Conservation (phyloP, 2,888 invertebrate genomes). For the Eristalinus aeneus region DNA sequence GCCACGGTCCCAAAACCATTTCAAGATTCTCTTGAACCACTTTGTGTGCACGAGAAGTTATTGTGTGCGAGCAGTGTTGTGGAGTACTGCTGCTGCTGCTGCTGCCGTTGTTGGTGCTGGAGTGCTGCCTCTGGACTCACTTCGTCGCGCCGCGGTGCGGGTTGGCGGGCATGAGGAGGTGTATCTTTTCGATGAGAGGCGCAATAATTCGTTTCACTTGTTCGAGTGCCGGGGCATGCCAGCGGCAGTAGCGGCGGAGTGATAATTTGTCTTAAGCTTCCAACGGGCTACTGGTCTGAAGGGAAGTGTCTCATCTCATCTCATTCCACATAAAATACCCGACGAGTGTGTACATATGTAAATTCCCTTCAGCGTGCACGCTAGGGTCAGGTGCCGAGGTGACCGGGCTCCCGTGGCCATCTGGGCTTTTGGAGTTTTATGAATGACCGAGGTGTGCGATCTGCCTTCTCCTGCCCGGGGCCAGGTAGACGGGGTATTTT, state of each 20-base stretch:
- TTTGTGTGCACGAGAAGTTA: slow-evolving; percentile 65
- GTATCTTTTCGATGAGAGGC: slow-evolving; percentile 44
- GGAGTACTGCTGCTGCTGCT: slow-evolving; percentile 14
- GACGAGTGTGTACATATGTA: slow-evolving; percentile 49
- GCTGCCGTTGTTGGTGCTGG: not conserved
- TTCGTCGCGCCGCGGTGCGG: not conserved
- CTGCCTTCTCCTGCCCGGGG: not conserved
- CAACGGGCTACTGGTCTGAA: slow-evolving; percentile 38
- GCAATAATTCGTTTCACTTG: slow-evolving; percentile 55
- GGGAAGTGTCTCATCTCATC: not conserved
- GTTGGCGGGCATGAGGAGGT: not conserved
- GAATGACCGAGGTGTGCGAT: not conserved
- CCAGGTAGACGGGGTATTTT: not conserved
- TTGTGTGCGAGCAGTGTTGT: slow-evolving; percentile 44
- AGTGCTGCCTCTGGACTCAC: not conserved
- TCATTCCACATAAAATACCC: not conserved
- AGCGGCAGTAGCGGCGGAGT: slow-evolving; percentile 2
- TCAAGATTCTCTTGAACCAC: slow-evolving; percentile 70
- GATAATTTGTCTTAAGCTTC: slow-evolving; percentile 61
- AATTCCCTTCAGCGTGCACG: slow-evolving; percentile 41
- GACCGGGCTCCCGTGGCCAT: not conserved
- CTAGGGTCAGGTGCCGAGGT: slow-evolving; percentile 38
- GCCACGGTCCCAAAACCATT: slow-evolving; percentile 73
- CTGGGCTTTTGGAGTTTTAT: not conserved
- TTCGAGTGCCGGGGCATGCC: slow-evolving; percentile 47